Evolutionary conservation across 2,888 invertebrate genomes (phyloP), one percentile per base, ranked within the genome.

Genomic region (Pseudoips prasinana): DNA sequence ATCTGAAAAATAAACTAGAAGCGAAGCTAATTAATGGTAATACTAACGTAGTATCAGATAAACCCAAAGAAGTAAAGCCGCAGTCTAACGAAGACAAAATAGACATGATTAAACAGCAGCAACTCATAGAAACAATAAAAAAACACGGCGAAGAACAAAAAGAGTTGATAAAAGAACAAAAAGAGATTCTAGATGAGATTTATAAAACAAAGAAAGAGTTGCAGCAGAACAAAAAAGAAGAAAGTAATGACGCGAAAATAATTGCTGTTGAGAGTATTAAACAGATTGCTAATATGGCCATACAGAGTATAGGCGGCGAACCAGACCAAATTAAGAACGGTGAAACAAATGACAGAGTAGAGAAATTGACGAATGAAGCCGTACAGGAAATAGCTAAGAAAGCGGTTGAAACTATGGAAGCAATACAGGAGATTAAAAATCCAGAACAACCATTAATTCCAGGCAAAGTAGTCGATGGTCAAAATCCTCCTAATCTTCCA

Each of bases 91-190:
- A 58, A 40, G 59, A 56, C 10, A 68, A 58, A 46, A 47, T 45
- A 33, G 52, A 81, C 19, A 73, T 75, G 24, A 61, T 80, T 0
- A 87, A 89, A 54, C 82, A 88, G 58, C 75, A 85, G 46, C 81
- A 90, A 50, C 65, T 93, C 6, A 82, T 92, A 18, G 91, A 92
- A 65, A 92, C 92, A 8, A 84, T 94, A 9, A 92, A 93, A 70
- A 90, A 92, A 62, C 92, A 94, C 47, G 92, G 92, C 36, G 88
- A 92, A 64, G 92, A 92, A 61, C 92, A 93, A 58, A 90, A 92
- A 56, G 90, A 93, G 66, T 73, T 94, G 41, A 85, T 94, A 18
- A 90, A 92, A 51, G 92, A 94, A 62, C 92, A 93, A 55, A 92
- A 92, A 52, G 88, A 92, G 61, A 85, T 93, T 38, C 65, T 93